These are phyloP conservation scores for Leptinotarsa texana DNA, from an alignment of 1,140 invertebrate genomes.

Conservation along the genomic window DNA sequence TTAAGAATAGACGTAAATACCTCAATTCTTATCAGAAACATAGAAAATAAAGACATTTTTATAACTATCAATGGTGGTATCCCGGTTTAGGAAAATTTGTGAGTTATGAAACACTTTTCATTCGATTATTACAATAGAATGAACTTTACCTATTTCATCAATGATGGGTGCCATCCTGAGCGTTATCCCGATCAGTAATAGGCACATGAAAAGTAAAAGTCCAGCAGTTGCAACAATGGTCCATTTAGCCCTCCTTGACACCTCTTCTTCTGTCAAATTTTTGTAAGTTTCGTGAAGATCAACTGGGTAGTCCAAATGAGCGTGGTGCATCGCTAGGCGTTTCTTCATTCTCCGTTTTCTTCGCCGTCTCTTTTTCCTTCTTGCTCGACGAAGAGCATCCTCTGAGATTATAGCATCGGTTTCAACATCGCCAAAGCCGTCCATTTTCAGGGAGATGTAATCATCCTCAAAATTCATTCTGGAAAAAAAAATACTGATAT, in stretches of 20 bases:
- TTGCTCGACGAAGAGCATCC: constrained; percentile 47
- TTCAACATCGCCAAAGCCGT: constrained; percentile 56
- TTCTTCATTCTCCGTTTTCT: constrained; percentile 50
- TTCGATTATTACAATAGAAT: too few relatives aligned
- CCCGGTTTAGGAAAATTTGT: too few relatives aligned
- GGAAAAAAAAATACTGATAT: constrained; percentile 25
- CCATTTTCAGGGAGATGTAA: constrained; percentile 59
- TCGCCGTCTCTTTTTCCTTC: constrained; percentile 51
- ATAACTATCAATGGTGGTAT: too few relatives aligned
- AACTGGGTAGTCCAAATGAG: constrained; percentile 34
- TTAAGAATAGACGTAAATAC: too few relatives aligned
- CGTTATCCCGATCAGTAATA: constrained; percentile 85
- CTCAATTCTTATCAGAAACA: too few relatives aligned
- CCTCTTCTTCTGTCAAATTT: constrained; percentile 73
- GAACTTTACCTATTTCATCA: constrained; percentile 84
- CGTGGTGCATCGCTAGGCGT: constrained; percentile 33
- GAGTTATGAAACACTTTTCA: too few relatives aligned
- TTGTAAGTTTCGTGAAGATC: constrained; percentile 45
- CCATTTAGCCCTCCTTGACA: constrained; percentile 80
- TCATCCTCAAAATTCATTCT: constrained; percentile 60
- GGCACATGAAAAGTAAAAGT: constrained; percentile 80
- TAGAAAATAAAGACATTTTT: too few relatives aligned
- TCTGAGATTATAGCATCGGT: constrained; percentile 54
- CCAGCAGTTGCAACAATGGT: constrained; percentile 87
- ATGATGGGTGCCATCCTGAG: constrained; percentile 88